phyloP scores from a whole-genome alignment of 2,797 vertebrate genomes.

The Bryconaethiops microstoma region DNA sequence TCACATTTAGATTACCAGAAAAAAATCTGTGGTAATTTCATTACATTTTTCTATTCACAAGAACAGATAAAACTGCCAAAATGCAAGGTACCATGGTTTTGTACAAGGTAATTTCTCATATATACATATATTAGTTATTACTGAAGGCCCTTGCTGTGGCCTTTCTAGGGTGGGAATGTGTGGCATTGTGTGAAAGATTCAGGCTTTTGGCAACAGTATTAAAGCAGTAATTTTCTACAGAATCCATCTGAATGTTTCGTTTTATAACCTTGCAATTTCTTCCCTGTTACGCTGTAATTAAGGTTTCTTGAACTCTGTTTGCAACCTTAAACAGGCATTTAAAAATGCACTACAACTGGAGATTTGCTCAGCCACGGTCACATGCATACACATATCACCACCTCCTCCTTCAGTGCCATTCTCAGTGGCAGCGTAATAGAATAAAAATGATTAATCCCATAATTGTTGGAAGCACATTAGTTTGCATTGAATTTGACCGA shows the following conservation, averaged over 20 bases:
- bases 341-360: slow-evolving; percentile 93
- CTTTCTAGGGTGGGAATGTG: slow-evolving; percentile 64
- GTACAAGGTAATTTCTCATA: slow-evolving; percentile 79
- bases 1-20: slow-evolving; percentile 62
- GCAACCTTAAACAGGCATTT: slow-evolving; percentile 90
- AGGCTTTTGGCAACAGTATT: slow-evolving; percentile 94
- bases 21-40: slow-evolving; percentile 72
- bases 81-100: slow-evolving; percentile 69
- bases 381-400: slow-evolving; percentile 54
- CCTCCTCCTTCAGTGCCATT: slow-evolving; percentile 42
- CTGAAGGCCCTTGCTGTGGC: slow-evolving; percentile 79
- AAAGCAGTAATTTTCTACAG: slow-evolving; percentile 98
- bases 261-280: slow-evolving; percentile 96
- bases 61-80: slow-evolving; percentile 1
- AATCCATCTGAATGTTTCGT: slow-evolving; percentile 96
- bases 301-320: slow-evolving; percentile 86
- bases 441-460: slow-evolving; percentile 95
- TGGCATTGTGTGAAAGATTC: slow-evolving; percentile 87
- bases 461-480: slow-evolving; percentile 94
- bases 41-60: slow-evolving; percentile 58
- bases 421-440: slow-evolving; percentile 84
- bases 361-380: slow-evolving; percentile 89
- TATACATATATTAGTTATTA: slow-evolving; percentile 83
- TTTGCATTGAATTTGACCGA: slow-evolving; percentile 89
- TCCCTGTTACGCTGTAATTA: slow-evolving; percentile 98